A percentile compares a stretch with the other conserved stretches of the same genome.
phyloP scores from a whole-genome alignment of 2,113 vertebrate genomes.

The Antidorcas marsupialis region DNA sequence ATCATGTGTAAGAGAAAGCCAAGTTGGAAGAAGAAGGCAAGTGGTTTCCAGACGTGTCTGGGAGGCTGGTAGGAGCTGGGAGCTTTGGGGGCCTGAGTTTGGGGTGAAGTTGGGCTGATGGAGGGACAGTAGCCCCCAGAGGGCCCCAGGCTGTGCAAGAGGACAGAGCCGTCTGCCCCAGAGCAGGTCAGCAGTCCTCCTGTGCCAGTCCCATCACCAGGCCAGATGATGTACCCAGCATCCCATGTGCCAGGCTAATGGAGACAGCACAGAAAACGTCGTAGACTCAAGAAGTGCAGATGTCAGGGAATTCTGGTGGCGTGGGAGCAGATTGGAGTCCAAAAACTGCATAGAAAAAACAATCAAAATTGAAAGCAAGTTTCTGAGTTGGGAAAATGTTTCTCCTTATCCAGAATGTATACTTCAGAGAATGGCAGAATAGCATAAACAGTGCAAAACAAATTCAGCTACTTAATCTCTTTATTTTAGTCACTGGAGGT shows the following conservation, averaged over 20 bases:
- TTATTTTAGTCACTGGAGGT: neutral
- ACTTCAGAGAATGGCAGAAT: neutral
- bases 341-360: neutral
- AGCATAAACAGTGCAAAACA: neutral
- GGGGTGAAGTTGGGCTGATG: no score
- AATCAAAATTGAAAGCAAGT: neutral
- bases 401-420: neutral
- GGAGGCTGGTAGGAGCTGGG: neutral
- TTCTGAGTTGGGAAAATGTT: neutral
- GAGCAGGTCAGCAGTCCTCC: neutral
- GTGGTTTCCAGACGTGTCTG: neutral
- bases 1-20: neutral
- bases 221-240: neutral
- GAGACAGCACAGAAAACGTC: neutral
- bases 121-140: neutral
- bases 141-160: neutral
- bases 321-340: neutral
- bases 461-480: neutral
- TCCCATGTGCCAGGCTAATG: accelerated
- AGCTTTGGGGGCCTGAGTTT: neutral
- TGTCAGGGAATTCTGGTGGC: neutral
- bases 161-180: accelerated
- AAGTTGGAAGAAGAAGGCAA: neutral
- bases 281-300: neutral
- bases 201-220: neutral